Base-by-base conservation (phyloP, 2,113 vertebrate genomes). In the Microcebus murinus region DNA sequence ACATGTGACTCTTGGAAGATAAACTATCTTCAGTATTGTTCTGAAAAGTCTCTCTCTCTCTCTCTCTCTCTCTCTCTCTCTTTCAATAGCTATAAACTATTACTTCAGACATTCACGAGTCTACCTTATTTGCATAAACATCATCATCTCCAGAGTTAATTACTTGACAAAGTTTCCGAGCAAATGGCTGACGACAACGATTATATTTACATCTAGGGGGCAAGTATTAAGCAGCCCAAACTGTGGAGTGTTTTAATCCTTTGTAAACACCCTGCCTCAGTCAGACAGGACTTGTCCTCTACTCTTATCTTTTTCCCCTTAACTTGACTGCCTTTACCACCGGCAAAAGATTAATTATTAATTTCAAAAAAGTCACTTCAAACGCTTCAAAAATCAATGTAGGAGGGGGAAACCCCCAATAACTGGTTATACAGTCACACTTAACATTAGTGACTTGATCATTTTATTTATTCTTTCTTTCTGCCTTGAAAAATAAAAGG, bases 291-390 rank as follows among this genome's bases (percentile, higher is more conserved):
- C 80, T 76, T 91, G 86, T 73, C 89, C 95, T 95, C 83, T 73
- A 9, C 29, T 59, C 71, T 97, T 97, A 97, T 97, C 96, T 70
- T 17, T 91, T 68, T 88, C 34, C 57, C 68, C 84, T 90, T 89
- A 93, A 87, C 96, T 79, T 82, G 55, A 88, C 91, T 73, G 67
- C 85, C 91, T 77, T 95, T 13, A 23, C 87, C 87, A 95, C 93
- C 93, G 96, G 90, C 65, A 90, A 95, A 86, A 94, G 95, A 96
- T 98, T 97, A 98, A 98, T 97, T 80, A 98, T 97, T 98, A 97
- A 97, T 97, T 95, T 90, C 27, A 36, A 79, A 80, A 93, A 80
- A 96, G 93, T 89, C 77, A 97, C 63, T 97, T 97, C 96, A 97
- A 96, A 95, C 87, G 95, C 70, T 97, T 98, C 90, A 94, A 93